Evolutionary conservation across 2,797 vertebrate species (phyloP).

Genomic region (Serranus cabrilla): DNA sequence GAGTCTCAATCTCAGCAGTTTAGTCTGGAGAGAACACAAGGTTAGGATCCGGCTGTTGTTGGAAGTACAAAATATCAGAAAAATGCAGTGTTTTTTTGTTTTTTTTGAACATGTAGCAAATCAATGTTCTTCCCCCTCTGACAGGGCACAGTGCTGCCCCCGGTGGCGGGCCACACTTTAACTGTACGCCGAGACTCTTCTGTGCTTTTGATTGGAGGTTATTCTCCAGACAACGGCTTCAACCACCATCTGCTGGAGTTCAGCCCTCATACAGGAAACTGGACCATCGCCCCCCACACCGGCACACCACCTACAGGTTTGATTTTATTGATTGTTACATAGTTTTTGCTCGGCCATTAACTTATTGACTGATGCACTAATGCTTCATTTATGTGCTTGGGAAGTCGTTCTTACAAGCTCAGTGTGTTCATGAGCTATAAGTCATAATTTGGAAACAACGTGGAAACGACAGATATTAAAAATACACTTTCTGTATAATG

Average conservation of each 20-base stretch:
- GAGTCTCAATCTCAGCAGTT: constrained; percentile 92
- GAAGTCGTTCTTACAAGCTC: too few species aligned
- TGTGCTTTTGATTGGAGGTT: constrained; percentile 92
- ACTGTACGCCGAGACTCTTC: constrained; percentile 88
- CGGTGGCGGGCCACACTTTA: constrained; percentile 91
- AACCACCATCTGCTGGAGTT: constrained; percentile 93
- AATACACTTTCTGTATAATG: too few species aligned
- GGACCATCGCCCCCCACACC: constrained; percentile 87
- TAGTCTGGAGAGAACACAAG: constrained; percentile 92
- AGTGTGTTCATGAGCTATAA: too few species aligned
- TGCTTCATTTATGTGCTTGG: too few species aligned
- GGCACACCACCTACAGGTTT: constrained; percentile 91
- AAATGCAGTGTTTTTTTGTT: not conserved
- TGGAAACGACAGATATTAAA: too few species aligned
- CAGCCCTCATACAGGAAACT: constrained; percentile 87
- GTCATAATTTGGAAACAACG: too few species aligned
- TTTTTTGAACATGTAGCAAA: not conserved
- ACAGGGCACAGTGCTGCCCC: constrained; percentile 86
- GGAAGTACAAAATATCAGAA: not conserved
- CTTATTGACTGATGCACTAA: constrained; percentile 1
- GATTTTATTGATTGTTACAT: not conserved
- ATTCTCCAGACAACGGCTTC: constrained; percentile 94
- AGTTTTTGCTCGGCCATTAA: not conserved
- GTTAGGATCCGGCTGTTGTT: constrained; percentile 65
- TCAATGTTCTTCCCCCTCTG: not conserved